Base-by-base conservation (phyloP, 2,113 vertebrate species). In the Carassius auratus region DNA sequence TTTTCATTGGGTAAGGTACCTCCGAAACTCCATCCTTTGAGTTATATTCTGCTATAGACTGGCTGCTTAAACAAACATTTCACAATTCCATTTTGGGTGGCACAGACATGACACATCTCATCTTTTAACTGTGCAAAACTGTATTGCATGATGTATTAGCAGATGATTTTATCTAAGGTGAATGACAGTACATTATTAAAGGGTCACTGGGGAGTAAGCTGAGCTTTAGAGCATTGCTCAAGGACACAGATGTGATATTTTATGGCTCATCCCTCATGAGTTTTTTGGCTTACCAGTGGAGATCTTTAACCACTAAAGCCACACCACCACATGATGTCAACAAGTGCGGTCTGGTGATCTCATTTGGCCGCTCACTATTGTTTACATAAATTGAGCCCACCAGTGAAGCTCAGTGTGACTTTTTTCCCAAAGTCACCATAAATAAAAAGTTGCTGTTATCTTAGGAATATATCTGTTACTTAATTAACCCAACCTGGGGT, bases 401-500 rank as follows among this genome's bases (percentile, higher is more conserved):
- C 36, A 9, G 93, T 12, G 86, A 7, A 14, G 15, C 12, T 14
- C 33, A 12, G 13, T 78, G 48, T 84, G 6, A 26, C 13, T 23
- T 15, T 23, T 36, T 33, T 78, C 71, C 80, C 69, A 50, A 38
- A 68, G 77, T 62, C 36, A 61, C 6, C 4, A 45, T 68, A 59
- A 83, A 64, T 86, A 75, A 81, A 79, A 48, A 48, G 74, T 21
- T 73, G 79, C 64, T 69, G 76, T 57, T 81, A 19, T 87, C 38
- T 83, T 78, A 68, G 42, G 83, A 86, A 90, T 88, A 75, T 62
- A 81, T 50, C 64, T 48, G 36, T 57, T 38, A 55, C 71, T 62
- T 86, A 83, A 86, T 88, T 87, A 86, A 61, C 76, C 14, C 77
- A 85, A 23, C 68, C 36, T 17, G 17, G n/a, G 50, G 59, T 76